Percentiles rank a stretch among this genome's conserved stretches.
These are phyloP conservation scores for Xiphophorus couchianus DNA, from an alignment of 2,113 vertebrate species.

Conservation along the genomic window DNA sequence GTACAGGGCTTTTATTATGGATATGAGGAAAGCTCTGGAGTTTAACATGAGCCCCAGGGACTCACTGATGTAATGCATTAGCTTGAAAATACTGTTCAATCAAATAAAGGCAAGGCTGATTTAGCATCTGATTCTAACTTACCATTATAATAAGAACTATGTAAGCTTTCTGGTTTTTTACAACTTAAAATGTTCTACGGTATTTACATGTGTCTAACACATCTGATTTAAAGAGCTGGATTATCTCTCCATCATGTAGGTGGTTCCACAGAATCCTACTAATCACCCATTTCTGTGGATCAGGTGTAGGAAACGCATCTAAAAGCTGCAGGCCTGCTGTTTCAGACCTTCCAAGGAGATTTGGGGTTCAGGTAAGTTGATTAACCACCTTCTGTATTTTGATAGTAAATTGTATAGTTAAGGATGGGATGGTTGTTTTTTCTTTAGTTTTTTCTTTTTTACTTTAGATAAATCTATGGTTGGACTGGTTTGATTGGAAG, in stretches of 20 bases:
- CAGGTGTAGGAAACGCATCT: not conserved
- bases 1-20: slow-evolving; percentile 49
- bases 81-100: not conserved
- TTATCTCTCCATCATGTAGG: not conserved
- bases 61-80: not conserved
- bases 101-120: not conserved
- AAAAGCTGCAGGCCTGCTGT: not conserved
- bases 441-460: not conserved
- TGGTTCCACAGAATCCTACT: not conserved
- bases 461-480: slow-evolving; percentile 1
- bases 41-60: slow-evolving; percentile 6
- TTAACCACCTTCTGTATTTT: not conserved
- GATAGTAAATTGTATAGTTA: not conserved
- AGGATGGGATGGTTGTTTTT: not conserved
- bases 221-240: too few relatives aligned
- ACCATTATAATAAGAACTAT: not conserved
- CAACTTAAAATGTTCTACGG: not conserved
- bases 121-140: not conserved
- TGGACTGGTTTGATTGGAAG: not conserved
- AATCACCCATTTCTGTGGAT: not conserved
- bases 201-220: not conserved
- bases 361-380: not conserved
- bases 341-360: not conserved
- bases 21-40: slow-evolving; percentile 16
- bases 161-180: not conserved